These are phyloP conservation scores for Lamprologus lemairii DNA, from an alignment of 2,113 vertebrate species.

Conservation along the genomic window DNA sequence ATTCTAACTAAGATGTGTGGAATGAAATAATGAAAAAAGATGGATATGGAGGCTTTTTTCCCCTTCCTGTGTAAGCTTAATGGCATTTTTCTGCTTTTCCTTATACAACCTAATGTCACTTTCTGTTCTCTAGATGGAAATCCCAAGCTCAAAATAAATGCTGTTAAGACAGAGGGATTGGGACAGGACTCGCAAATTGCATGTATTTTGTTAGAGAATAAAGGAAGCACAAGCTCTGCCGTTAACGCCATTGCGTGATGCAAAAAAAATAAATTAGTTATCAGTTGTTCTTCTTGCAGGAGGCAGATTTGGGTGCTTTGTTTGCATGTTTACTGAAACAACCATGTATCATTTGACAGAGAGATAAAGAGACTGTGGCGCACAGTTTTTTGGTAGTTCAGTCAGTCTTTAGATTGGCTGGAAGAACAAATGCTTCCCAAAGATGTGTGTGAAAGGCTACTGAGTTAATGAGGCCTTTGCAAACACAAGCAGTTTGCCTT, in stretches of 20 bases:
- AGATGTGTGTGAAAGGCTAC: slow-evolving; percentile 6
- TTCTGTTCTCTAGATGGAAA: background rate
- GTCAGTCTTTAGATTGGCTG: background rate
- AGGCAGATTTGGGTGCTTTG: background rate
- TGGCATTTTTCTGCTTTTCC: slow-evolving; percentile 3
- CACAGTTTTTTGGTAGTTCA: background rate
- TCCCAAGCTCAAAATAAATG: background rate
- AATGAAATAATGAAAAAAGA: slow-evolving; percentile 18
- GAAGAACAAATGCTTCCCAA: slow-evolving; percentile 1
- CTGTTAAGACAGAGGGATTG: background rate
- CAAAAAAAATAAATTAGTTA: slow-evolving; percentile 1
- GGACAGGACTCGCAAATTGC: background rate
- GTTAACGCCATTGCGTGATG: background rate
- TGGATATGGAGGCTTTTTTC: background rate
- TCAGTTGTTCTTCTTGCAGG: background rate
- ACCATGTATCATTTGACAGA: slow-evolving; percentile 1
- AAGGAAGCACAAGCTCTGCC: background rate
- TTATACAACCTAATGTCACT: background rate
- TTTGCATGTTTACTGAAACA: slow-evolving; percentile 24
- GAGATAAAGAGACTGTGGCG: slow-evolving; percentile 22
- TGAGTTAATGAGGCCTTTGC: slow-evolving; percentile 27
- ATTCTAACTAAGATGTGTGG: slow-evolving; percentile 25
- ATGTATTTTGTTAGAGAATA: background rate
- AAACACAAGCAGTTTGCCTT: background rate
- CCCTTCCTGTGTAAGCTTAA: background rate